Base-by-base conservation (phyloP, 2,888 invertebrate species). In the Calephelis perditalis region DNA sequence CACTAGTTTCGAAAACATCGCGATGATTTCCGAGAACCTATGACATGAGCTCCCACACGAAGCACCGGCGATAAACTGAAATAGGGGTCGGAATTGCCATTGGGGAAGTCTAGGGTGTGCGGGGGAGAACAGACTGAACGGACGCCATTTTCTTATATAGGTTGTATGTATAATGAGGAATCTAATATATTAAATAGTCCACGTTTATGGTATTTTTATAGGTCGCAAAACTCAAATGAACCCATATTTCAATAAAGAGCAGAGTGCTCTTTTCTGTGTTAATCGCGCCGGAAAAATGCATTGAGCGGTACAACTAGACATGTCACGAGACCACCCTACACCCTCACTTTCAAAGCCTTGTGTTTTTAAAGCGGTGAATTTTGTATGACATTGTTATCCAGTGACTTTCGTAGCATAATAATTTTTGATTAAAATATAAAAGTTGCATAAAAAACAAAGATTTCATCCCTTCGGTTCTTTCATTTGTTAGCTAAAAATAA, bases 1-100 rank as follows among this genome's bases (percentile, higher is more conserved):
- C 85, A 86, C 84, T 77, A 76, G 77, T 84, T 81, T 74, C 71
- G 67, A 69, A 74, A 76, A 82, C 81, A 82, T 84, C 86, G 86
- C 82, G 81, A 68, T 65, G 63, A 58, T 26, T 47, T 55, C 69
- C 65, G 62, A 60, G 59, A 67, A 63, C 68, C 68, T 68, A 66
- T 68, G 65, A 70, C 81, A 73, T 62, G 68, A 73, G 65, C 73
- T 71, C 63, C 67, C 62, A 46, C 71, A 74, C 70, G 73, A 70
- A 71, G 11, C 7, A 35, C 69, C 64, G 61, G 69, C 74, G 77
- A 74, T 81, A 81, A 79, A 85, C 86, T 85, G 81, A 76, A 60
- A 59, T 67, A 59, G 74, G 77, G 77, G 73, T 70, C 68, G 71
- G 71, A 70, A 44, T 47, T 46, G 12, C 58, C 60, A 66, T 73